A percentile compares a stretch with the other conserved stretches of the same genome.
These are phyloP conservation scores for Lasioglossum morio DNA, from an alignment of 2,888 invertebrate genomes.

Conservation along the genomic window DNA sequence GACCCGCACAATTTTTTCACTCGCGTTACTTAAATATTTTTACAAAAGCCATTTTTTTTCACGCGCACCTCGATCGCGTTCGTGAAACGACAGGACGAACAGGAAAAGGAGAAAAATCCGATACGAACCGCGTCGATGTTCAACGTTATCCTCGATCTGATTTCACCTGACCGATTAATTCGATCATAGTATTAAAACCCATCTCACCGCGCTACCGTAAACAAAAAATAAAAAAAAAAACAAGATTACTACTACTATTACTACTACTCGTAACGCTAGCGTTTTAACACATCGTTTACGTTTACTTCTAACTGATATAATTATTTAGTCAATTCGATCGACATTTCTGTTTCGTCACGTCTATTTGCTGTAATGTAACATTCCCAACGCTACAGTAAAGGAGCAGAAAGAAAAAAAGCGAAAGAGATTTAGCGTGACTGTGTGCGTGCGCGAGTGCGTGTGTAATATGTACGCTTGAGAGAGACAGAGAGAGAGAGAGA, in stretches of 20 bases:
- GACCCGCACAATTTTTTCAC: slow-evolving; percentile 49
- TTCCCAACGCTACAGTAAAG: slow-evolving; percentile 64
- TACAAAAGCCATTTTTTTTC: slow-evolving; percentile 35
- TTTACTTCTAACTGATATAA: slow-evolving; percentile 47
- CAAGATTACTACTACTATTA: slow-evolving; percentile 9
- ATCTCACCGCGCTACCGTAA: slow-evolving; percentile 25
- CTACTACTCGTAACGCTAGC: slow-evolving; percentile 23
- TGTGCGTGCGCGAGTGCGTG: not conserved
- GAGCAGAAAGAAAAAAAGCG: slow-evolving; percentile 15
- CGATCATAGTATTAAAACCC: slow-evolving; percentile 10
- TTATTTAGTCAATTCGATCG: slow-evolving; percentile 42
- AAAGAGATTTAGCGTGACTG: not conserved
- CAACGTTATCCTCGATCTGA: not conserved
- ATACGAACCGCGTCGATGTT: slow-evolving; percentile 1
- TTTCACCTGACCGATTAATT: slow-evolving; percentile 9
- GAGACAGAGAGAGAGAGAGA: not conserved
- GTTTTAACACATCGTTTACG: slow-evolving; percentile 45
- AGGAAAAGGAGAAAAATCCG: not conserved
- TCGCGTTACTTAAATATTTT: slow-evolving; percentile 74
- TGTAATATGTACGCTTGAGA: not conserved
- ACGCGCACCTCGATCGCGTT: slow-evolving; percentile 1
- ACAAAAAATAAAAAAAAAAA: not conserved
- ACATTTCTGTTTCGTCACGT: slow-evolving; percentile 52
- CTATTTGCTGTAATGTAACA: slow-evolving; percentile 64
- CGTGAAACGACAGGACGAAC: not conserved